A percentile compares a stretch with the other conserved stretches of the same genome.
phyloP scores from a whole-genome alignment of 2,113 vertebrate species.

The Piaya cayana region DNA sequence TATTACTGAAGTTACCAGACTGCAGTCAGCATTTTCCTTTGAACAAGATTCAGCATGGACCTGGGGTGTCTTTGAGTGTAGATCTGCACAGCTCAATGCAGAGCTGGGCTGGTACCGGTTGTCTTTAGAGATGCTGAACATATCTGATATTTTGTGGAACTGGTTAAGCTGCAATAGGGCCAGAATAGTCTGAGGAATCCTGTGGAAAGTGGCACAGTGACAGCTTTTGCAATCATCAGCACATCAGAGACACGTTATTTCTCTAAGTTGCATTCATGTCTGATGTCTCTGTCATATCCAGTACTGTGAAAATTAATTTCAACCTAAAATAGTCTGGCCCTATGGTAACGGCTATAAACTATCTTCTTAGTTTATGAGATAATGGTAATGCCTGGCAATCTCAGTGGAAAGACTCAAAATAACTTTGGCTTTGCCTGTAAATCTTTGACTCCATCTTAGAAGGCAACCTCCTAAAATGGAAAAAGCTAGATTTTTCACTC shows the following conservation, averaged over 20 bases:
- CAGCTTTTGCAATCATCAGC: background rate
- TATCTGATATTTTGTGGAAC: background rate
- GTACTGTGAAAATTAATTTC: background rate
- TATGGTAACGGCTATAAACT: background rate
- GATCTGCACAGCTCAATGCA: background rate
- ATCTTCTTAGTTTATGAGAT: too few relatives aligned
- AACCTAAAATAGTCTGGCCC: background rate
- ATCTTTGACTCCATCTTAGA: background rate
- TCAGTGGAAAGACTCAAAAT: background rate
- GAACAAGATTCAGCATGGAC: background rate
- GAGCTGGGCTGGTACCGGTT: background rate
- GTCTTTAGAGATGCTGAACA: background rate
- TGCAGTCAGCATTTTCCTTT: background rate
- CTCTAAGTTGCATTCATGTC: background rate
- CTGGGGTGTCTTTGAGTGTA: accelerated
- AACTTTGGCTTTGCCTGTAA: background rate
- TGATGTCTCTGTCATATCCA: background rate
- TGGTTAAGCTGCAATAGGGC: background rate
- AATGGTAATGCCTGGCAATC: background rate
- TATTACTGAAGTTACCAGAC: background rate
- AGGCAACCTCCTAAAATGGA: background rate
- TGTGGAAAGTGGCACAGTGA: background rate
- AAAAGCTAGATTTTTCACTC: background rate
- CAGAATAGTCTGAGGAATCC: background rate
- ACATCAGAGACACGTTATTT: background rate